Base-by-base conservation (phyloP, 2,797 vertebrate species). In the Catostomus latipinnis region DNA sequence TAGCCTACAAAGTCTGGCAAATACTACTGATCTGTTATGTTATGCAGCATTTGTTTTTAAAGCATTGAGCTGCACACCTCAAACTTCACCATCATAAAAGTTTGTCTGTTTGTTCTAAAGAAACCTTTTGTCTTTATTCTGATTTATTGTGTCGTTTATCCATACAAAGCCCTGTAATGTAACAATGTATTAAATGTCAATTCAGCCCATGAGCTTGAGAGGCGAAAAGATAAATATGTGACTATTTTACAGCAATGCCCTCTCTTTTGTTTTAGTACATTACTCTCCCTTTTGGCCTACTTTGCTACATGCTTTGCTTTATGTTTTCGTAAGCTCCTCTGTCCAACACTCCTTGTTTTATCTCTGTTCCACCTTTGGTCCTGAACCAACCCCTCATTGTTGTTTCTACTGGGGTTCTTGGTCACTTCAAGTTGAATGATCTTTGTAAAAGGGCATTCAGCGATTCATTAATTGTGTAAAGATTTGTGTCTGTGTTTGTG, bases 171-270 rank as follows among this genome's bases (percentile, higher is more conserved):
- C 12, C 60, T 16, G 22, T 74, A 49, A 12, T 1, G 18, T 61
- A 22, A 72, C 43, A 58, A 46, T 8, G 5, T 14, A 13, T 46
- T 54, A 45, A 22, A 16, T 52, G 0, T 73, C 72, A 34, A 6
- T 62, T 63, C 18, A 14, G 16, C 12, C 22, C 14, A 8, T 7
- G 18, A 61, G 46, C 57, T 61, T 1, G 16, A 50, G 46, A 74
- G 48, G 52, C 18, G 5, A 8, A 43, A 74, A 18, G 13, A 70
- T 54, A n/a, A 14, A 58, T 57, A 56, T 14, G 3, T 50, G 48
- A 63, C 13, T 63, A 63, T 63, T 74, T 62, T 63, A 63, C 60
- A 74, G 50, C 58, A 52, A 53, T 54, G 8, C 16, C 50, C 71
- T 11, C 18, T 53, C 48, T 74, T 34, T 67, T 66, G 43, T 66